These are phyloP conservation scores for Isoperla grammatica DNA, from an alignment of 2,888 invertebrate genomes.

Conservation along the genomic window DNA sequence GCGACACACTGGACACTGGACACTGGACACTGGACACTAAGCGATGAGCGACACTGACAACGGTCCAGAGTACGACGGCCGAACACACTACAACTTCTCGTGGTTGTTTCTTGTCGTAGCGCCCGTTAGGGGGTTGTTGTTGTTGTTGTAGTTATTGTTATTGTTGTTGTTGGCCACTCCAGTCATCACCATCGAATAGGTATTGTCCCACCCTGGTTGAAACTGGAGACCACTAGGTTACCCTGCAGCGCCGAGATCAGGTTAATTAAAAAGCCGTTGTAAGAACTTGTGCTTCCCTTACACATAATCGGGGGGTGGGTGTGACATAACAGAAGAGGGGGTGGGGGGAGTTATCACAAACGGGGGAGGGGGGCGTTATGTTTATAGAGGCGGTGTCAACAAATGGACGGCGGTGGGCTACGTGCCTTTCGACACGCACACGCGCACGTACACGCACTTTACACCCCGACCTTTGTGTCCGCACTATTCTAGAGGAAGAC, in stretches of 20 bases:
- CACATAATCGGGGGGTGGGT: constrained; percentile 13
- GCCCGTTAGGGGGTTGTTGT: not conserved
- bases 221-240: not conserved
- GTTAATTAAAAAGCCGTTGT: constrained; percentile 11
- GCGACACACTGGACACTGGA: too few species aligned
- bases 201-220: constrained; percentile 12
- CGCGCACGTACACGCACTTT: too few species aligned
- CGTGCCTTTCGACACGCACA: too few species aligned
- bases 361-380: too few species aligned
- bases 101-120: not conserved
- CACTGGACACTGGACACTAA: too few species aligned
- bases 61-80: not conserved
- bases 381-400: too few species aligned
- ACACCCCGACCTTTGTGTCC: too few species aligned
- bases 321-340: not conserved
- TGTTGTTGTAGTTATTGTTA: not conserved
- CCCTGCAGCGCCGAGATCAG: constrained; percentile 11
- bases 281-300: constrained; percentile 5
- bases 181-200: constrained; percentile 9
- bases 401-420: too few species aligned
- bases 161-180: not conserved
- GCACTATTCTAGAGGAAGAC: not conserved
- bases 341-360: not conserved
- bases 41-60: too few species aligned
- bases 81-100: not conserved